Evolutionary conservation across 2,888 invertebrate genomes (phyloP), one percentile per base, ranked within the genome.

Genomic region (Agriopis aurantiaria): DNA sequence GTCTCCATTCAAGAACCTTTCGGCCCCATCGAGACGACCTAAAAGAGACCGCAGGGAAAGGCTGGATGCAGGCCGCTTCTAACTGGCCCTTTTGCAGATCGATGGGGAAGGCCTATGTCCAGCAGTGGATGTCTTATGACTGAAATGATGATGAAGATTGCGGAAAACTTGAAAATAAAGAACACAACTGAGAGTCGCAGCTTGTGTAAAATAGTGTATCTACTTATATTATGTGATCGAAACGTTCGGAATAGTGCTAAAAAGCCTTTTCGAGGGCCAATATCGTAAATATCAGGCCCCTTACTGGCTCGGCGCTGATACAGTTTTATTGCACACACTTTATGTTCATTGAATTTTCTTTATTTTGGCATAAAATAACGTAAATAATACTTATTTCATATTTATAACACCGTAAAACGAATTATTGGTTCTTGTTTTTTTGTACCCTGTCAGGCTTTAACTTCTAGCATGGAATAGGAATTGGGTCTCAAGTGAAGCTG

Each of bases 271-370:
- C 78, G 78, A 82, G 74, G 73, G 76, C 67, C 81, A 73, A 82
- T 84, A 83, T 86, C 87, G 81, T 87, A 90, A 89, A 90, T 88
- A 88, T 79, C 68, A 83, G 75, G 81, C 81, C 80, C 76, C 78
- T 75, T 80, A 80, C 85, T 82, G 90, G 91, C 80, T 82, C 72
- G 83, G 76, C 76, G 82, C 88, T 85, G 91, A 92, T 92, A 92
- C 81, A 83, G 76, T 88, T 91, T 91, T 90, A 91, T 90, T 91
- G 84, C 80, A 86, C 85, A 86, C 86, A 89, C 87, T 88, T 87
- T 87, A 87, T 87, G 81, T 87, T 84, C 84, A 90, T 89, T 86
- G 86, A 88, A 88, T 88, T 85, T 80, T 77, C 69, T 72, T 78
- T 79, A 78, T 80, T 81, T 56, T 10, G 51, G 9, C 14, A 56